These are phyloP conservation scores for Pogonognathellus flavescens DNA, from an alignment of 1,140 invertebrate genomes.

Conservation along the genomic window DNA sequence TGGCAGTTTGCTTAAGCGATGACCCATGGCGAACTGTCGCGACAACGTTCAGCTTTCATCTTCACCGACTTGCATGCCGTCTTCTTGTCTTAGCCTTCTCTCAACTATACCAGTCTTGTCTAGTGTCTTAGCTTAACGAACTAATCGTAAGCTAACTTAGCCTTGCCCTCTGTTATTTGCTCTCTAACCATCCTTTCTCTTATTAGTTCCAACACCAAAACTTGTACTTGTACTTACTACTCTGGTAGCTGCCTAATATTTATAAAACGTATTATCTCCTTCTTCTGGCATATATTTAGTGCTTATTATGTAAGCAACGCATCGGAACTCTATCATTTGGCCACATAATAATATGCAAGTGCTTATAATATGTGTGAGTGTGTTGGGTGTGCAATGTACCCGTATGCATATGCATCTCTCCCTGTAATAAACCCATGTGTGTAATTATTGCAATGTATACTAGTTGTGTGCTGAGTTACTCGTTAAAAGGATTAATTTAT, in stretches of 20 bases:
- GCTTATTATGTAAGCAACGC: too few species aligned
- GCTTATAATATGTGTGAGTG: too few species aligned
- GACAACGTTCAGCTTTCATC: constrained; percentile 67
- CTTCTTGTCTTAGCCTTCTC: constrained; percentile 45
- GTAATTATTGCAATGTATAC: too few species aligned
- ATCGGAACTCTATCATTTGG: too few species aligned
- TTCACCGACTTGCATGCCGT: constrained; percentile 58
- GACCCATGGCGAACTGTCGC: constrained; percentile 68
- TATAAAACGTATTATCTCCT: not conserved
- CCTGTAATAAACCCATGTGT: too few species aligned
- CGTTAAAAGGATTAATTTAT: too few species aligned
- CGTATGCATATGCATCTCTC: too few species aligned
- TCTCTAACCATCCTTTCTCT: constrained; percentile 6
- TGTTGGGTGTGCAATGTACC: too few species aligned
- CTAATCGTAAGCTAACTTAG: constrained; percentile 41
- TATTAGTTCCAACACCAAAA: not conserved
- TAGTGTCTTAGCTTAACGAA: constrained; percentile 25
- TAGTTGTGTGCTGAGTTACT: too few species aligned
- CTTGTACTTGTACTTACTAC: not conserved
- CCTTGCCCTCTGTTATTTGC: constrained; percentile 14
- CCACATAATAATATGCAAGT: too few species aligned
- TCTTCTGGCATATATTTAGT: too few species aligned
- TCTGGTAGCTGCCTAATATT: not conserved
- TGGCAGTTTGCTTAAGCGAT: constrained; percentile 67
- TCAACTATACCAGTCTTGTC: constrained; percentile 8